phyloP scores from a whole-genome alignment of 2,797 vertebrate species.

The Nannoperca australis region DNA sequence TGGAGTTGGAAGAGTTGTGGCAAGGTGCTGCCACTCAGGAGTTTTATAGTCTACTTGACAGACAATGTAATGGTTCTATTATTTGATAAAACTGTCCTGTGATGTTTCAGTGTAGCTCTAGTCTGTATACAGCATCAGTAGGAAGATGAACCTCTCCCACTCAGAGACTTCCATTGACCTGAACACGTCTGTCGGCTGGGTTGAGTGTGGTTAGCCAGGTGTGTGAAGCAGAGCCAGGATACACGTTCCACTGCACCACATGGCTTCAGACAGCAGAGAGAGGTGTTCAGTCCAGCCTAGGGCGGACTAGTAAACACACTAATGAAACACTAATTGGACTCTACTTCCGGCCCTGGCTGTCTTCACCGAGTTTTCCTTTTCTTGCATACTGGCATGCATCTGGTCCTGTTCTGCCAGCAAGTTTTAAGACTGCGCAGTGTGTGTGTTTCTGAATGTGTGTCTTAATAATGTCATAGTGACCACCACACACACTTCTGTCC shows the following conservation, averaged over 20 bases:
- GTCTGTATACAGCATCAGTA: conserved; percentile 11
- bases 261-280: conserved; percentile 48
- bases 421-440: conserved; percentile 23
- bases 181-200: conserved; percentile 33
- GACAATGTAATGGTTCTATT: conserved; percentile 18
- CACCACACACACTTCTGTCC: neutral
- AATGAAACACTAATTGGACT: conserved; percentile 76
- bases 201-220: conserved; percentile 41
- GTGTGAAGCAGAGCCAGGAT: conserved; percentile 56
- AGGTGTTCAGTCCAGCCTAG: conserved; percentile 38
- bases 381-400: conserved; percentile 39
- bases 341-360: conserved; percentile 59
- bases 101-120: neutral
- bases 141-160: conserved; percentile 34
- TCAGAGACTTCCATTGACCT: conserved; percentile 22
- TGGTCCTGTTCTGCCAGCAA: conserved; percentile 49
- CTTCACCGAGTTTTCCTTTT: conserved; percentile 44
- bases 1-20: conserved; percentile 1
- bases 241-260: conserved; percentile 29
- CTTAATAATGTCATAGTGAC: neutral
- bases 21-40: conserved; percentile 3
- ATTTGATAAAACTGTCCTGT: conserved; percentile 12
- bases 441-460: conserved; percentile 15
- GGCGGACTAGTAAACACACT: conserved; percentile 71
- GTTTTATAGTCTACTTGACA: neutral